Evolutionary conservation across 2,888 invertebrate genomes (phyloP).

Genomic region (Teleogryllus oceanicus): DNA sequence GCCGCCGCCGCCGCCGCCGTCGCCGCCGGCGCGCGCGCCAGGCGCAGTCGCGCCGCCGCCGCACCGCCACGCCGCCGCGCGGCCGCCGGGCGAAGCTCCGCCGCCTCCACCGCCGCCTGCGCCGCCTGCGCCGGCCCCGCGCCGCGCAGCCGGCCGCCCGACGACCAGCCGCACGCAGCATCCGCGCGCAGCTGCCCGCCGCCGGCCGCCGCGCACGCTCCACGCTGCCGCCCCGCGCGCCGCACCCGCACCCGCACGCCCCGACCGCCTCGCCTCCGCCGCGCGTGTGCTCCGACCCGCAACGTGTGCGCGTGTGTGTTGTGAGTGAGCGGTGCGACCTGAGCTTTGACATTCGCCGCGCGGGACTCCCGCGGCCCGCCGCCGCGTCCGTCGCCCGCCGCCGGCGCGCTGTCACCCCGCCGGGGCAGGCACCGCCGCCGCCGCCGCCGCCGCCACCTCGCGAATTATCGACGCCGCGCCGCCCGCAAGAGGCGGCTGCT

Average conservation of each 20-base stretch:
- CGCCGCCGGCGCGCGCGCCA: neutral
- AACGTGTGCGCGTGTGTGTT: neutral
- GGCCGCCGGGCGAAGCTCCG: neutral
- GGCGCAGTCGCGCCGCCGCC: neutral
- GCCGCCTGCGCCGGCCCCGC: neutral
- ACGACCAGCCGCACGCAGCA: neutral
- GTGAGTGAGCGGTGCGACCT: neutral
- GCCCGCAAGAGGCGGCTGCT: too few relatives aligned
- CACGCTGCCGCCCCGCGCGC: neutral
- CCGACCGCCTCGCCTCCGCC: neutral
- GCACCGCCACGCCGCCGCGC: neutral
- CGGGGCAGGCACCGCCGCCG: too few relatives aligned
- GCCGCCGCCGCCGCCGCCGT: neutral
- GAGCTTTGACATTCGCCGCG: neutral
- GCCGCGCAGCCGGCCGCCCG: slow-evolving; percentile 8
- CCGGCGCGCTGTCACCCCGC: too few relatives aligned
- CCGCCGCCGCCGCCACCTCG: too few relatives aligned
- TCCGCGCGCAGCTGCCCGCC: neutral
- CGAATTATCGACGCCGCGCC: too few relatives aligned
- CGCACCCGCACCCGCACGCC: neutral
- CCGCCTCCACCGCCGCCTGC: neutral
- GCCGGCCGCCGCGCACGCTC: slow-evolving; percentile 2
- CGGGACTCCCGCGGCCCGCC: neutral
- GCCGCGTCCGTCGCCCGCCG: too few relatives aligned
- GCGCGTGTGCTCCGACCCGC: neutral